Base-by-base conservation (phyloP, 2,113 vertebrate species). In the Boleophthalmus pectinirostris region DNA sequence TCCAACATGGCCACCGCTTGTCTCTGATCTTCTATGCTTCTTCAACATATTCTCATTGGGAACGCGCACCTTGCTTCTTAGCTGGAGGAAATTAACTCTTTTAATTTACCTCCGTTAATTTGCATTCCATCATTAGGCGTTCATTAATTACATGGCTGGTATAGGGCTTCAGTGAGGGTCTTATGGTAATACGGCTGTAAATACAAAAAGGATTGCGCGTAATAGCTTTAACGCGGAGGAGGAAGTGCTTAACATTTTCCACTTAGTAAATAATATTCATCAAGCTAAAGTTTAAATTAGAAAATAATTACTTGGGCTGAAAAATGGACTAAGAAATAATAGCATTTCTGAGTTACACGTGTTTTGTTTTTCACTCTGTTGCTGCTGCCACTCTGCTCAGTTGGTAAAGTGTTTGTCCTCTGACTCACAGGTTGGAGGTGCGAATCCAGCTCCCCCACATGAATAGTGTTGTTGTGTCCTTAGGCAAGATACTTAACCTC, bases 101-200 rank as follows among this genome's bases (percentile, higher is more conserved):
- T 82, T 75, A 87, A 89, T 85, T 79, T 47, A 82, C 76, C 75
- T 85, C 78, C 73, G 70, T 72, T 72, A 24, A 68, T 83, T 84
- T 78, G 68, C 66, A 64, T 81, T 78, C 38, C 6, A 16, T 56
- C 75, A 74, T 53, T 75, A 75, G 57, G 68, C 78, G 72, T 58
- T 51, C 68, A 74, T 87, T 85, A 90, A 90, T 93, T 85, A 83
- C 75, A 63, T 72, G 70, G 25, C 71, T 68, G 69, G 73, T 68
- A 74, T 72, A 77, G 82, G 71, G 74, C 77, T 79, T 78, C 25
- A 61, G 18, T 33, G 25, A 61, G 58, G 25, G 58, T 18, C 77
- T 80, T 2, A 78, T 78, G 72, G 80, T 61, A 82, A 74, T 68
- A 16, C 47, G 11, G 29, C 29, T 67, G 67, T 81, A 57, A 73